A percentile compares a stretch with the other conserved stretches of the same genome.
Conservation (phyloP, 2,113 vertebrate genomes). For the Odocoileus virginianus region DNA sequence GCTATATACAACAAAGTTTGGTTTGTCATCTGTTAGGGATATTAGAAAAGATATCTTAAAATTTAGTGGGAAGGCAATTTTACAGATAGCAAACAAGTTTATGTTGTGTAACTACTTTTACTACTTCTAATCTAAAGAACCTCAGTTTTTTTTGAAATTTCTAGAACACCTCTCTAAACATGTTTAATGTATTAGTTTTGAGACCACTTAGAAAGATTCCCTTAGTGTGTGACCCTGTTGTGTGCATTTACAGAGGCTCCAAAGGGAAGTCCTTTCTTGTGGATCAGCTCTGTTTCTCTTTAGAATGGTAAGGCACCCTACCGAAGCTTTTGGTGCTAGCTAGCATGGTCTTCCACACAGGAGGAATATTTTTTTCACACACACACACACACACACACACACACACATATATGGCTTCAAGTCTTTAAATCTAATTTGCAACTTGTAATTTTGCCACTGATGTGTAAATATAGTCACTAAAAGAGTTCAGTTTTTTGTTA, state of each 20-base stretch:
- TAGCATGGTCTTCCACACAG: not conserved
- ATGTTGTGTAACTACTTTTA: not conserved
- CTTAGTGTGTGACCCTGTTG: not conserved
- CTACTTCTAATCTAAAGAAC: not conserved
- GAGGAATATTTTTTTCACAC: not conserved
- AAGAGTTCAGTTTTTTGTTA: not conserved
- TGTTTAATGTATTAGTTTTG: not conserved
- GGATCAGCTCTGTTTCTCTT: not conserved
- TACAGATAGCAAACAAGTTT: not conserved
- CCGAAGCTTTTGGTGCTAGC: not conserved
- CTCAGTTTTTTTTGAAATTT: not conserved
- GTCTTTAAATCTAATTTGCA: slow-evolving; percentile 25
- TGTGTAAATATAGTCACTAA: not conserved
- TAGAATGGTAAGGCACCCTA: not conserved
- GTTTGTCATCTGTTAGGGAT: not conserved
- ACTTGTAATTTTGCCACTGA: not conserved
- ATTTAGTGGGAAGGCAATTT: not conserved
- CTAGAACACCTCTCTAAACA: not conserved
- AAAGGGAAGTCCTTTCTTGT: not conserved
- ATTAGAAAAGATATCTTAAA: not conserved
- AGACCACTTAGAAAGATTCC: not conserved
- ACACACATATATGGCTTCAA: not conserved
- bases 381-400: not conserved
- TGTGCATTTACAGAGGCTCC: not conserved
- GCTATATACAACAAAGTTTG: not conserved